Evolutionary conservation across 2,888 invertebrate genomes (phyloP), one percentile per base, ranked within the genome.

Genomic region (Leuctra nigra): DNA sequence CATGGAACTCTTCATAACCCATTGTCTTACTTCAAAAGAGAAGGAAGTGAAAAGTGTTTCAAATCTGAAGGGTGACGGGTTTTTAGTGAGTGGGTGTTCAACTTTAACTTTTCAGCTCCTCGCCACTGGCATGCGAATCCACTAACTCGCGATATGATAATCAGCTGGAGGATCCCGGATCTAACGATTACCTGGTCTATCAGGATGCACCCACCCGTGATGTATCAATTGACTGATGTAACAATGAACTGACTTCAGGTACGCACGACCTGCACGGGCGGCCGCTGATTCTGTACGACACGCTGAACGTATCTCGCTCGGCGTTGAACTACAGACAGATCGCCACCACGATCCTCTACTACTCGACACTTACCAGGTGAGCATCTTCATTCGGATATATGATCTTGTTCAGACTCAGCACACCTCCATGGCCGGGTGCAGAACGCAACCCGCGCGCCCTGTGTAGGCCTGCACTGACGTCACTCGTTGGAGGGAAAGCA

Each of bases 311-410:
- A 64, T 73, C 74, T 57, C 71, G 76, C 66, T 79, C 81, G 61
- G 77, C 77, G 60, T 73, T 82, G 58, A 80, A 81, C 63, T 80
- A 81, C 68, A 79, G 81, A 65, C 84, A 86, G 73, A 77, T 86
- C 63, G 83, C 86, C 60, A 80, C 83, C 63, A 75, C 86, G 62
- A 72, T 87, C 62, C 76, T 86, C 68, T 87, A 85, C 74, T 87
- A 85, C 73, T 78, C 80, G 63, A 79, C 84, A 62, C 77, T 87
- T 66, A 81, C 84, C 65, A 81, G 81, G 86, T 87, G 76, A 79
- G 53, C 41, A 16, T 4, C 14, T 11, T 4, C 9, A 14, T 16
- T 41, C 41, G 29, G 6, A 29, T 29, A 29, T 29, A 6, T 11
- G 29, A n/a, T 29, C 29, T 29, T 7, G 29, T 29, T 11, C 6